phyloP scores from a whole-genome alignment of 1,140 invertebrate genomes.

The Zophobas atratus region DNA sequence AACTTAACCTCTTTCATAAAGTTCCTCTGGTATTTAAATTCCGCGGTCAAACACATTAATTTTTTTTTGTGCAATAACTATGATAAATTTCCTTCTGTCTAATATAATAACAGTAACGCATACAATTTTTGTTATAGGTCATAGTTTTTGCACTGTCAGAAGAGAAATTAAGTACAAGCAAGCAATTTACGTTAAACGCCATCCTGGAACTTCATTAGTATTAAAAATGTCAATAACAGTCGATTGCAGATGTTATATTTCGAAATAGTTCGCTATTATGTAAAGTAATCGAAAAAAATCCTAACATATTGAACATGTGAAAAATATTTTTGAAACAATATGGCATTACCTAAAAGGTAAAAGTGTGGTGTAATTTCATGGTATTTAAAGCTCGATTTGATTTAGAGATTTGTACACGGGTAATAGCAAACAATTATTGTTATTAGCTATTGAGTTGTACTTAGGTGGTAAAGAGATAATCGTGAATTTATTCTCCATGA shows the following conservation, averaged over 20 bases:
- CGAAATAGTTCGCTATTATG: neutral
- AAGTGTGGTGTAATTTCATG: neutral
- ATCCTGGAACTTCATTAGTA: slow-evolving; percentile 6
- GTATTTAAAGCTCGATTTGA: neutral
- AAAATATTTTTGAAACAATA: neutral
- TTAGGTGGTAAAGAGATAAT: neutral
- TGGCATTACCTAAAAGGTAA: neutral
- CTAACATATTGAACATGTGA: neutral
- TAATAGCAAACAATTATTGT: neutral
- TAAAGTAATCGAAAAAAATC: neutral
- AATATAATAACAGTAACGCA: neutral
- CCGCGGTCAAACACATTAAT: neutral
- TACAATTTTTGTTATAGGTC: slow-evolving; percentile 27
- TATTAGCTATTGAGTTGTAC: neutral
- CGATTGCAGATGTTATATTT: neutral
- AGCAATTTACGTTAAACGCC: slow-evolving; percentile 11
- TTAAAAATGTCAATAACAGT: slow-evolving; percentile 22
- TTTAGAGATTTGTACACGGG: neutral
- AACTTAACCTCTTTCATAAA: neutral
- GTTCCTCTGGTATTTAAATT: neutral
- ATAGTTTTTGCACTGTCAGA: slow-evolving; percentile 10
- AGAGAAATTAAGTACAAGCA: slow-evolving; percentile 11
- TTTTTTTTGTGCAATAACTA: neutral
- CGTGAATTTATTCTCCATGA: neutral
- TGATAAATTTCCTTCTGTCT: slow-evolving; percentile 18